phyloP scores from a whole-genome alignment of 2,888 invertebrate genomes.

The Eupithecia tripunctaria region DNA sequence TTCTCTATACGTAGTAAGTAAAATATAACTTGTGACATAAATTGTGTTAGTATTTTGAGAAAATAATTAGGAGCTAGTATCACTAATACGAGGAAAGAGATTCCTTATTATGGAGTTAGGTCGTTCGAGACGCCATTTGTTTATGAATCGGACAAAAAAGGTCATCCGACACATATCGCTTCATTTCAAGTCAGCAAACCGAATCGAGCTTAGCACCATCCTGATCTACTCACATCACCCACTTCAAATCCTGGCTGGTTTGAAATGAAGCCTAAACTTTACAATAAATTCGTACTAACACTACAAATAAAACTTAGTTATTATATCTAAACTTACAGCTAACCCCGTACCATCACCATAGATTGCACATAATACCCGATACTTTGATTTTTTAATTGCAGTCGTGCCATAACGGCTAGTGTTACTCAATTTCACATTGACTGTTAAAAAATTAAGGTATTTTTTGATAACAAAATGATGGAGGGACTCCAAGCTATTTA shows the following conservation, averaged over 20 bases:
- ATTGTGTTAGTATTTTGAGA: constrained; percentile 79
- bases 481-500: constrained; percentile 62
- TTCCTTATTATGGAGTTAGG: constrained; percentile 74
- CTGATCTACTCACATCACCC: constrained; percentile 43
- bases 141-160: constrained; percentile 78
- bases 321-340: constrained; percentile 64
- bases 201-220: constrained; percentile 70
- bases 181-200: constrained; percentile 79
- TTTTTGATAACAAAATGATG: constrained; percentile 66
- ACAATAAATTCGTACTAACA: constrained; percentile 59
- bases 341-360: constrained; percentile 88
- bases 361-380: constrained; percentile 95
- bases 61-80: constrained; percentile 83
- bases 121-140: constrained; percentile 55
- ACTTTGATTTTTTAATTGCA: constrained; percentile 85
- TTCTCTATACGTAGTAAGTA: constrained; percentile 74
- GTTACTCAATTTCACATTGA: constrained; percentile 64
- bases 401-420: constrained; percentile 76
- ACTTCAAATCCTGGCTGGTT: constrained; percentile 65
- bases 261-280: constrained; percentile 77
- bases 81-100: constrained; percentile 83
- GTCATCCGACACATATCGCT: constrained; percentile 79
- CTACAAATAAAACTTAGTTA: constrained; percentile 66
- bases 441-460: constrained; percentile 83
- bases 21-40: constrained; percentile 79